Conservation (phyloP, 2,113 vertebrate species). For the Zosterops borbonicus region DNA sequence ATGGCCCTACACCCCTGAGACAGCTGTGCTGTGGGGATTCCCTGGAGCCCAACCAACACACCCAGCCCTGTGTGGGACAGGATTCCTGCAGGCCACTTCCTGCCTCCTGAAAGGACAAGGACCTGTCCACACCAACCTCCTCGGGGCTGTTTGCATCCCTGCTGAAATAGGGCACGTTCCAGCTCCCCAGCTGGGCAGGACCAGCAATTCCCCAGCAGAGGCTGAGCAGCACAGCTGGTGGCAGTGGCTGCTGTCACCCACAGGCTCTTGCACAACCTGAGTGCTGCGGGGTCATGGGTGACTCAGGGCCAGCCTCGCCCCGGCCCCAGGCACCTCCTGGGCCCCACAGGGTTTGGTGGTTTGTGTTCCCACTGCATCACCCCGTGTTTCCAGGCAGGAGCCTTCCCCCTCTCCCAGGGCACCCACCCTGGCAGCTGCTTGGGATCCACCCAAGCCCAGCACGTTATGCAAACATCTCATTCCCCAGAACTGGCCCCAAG, state of each 20-base stretch:
- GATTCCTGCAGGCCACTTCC: neutral
- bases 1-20: rapidly evolving
- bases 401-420: neutral
- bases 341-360: neutral
- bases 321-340: neutral
- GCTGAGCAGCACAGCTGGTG: neutral
- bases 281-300: neutral
- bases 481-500: neutral
- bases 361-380: neutral
- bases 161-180: neutral
- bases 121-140: neutral
- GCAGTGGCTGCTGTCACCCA: neutral
- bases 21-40: neutral
- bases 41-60: neutral
- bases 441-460: neutral
- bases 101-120: neutral
- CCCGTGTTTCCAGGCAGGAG: neutral
- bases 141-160: neutral
- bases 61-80: neutral
- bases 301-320: neutral
- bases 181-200: neutral
- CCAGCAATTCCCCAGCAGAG: neutral
- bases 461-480: neutral
- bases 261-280: slow-evolving; percentile 57
- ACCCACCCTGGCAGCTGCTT: neutral